These are phyloP conservation scores for Pedionomus torquatus DNA, from an alignment of 2,113 vertebrate genomes.

Conservation along the genomic window DNA sequence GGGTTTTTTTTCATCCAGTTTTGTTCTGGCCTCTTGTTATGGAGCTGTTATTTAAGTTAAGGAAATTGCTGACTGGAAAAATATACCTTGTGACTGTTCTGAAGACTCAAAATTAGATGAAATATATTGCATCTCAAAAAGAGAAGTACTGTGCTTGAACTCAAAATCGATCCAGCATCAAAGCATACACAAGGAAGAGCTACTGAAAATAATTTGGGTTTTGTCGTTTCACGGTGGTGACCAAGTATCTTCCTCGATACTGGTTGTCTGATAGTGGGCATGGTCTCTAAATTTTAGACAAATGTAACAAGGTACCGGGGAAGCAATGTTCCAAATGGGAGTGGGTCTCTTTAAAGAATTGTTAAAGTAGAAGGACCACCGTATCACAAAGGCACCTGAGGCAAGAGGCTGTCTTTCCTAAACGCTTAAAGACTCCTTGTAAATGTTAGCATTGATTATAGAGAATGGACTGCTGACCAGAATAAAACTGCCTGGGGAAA, in stretches of 20 bases:
- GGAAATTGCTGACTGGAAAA: not conserved
- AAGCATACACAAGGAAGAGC: not conserved
- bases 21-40: not conserved
- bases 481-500: slow-evolving; percentile 11
- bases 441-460: slow-evolving; percentile 29
- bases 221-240: not conserved
- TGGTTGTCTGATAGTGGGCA: not conserved
- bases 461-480: slow-evolving; percentile 4
- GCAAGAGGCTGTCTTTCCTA: not conserved
- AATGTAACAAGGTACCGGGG: not conserved
- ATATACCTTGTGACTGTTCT: not conserved
- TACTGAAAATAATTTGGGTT: not conserved
- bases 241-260: not conserved
- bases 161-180: not conserved
- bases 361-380: not conserved
- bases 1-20: not conserved
- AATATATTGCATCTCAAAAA: not conserved
- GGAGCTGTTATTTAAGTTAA: not conserved
- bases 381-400: not conserved
- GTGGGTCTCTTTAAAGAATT: not conserved
- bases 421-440: slow-evolving; percentile 18
- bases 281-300: not conserved
- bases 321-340: not conserved
- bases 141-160: not conserved
- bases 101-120: not conserved